phyloP scores from a whole-genome alignment of 2,797 vertebrate species.

The Halcyon leucocephala region DNA sequence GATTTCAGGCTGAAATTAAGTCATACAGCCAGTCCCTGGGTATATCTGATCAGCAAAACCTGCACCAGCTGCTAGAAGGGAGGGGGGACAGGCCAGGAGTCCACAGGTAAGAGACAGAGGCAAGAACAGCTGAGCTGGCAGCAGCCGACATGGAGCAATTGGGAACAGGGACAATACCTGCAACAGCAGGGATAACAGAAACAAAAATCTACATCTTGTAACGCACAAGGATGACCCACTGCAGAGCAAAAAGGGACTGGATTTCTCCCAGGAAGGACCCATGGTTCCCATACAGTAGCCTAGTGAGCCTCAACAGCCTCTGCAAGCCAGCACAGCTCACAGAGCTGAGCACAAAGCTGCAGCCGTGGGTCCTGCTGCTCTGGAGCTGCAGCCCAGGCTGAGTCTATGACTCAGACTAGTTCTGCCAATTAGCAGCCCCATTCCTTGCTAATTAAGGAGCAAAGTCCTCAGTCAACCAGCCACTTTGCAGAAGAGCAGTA shows the following conservation, averaged over 20 bases:
- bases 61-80: not conserved
- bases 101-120: not conserved
- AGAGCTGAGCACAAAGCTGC: not conserved
- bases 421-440: slow-evolving; percentile 26
- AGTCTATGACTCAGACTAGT: slow-evolving; percentile 11
- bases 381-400: not conserved
- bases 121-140: not conserved
- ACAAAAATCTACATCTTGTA: not conserved
- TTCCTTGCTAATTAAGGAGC: slow-evolving; percentile 35
- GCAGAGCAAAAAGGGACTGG: not conserved
- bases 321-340: not conserved
- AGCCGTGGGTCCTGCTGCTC: not conserved
- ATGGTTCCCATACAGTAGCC: not conserved
- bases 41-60: not conserved
- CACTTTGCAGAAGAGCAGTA: slow-evolving; percentile 8
- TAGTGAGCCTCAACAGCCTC: not conserved
- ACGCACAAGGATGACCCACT: not conserved
- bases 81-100: not conserved
- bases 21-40: not conserved
- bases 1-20: not conserved
- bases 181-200: not conserved
- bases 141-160: not conserved
- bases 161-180: not conserved
- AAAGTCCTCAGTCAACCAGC: slow-evolving; percentile 4
- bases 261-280: not conserved